Evolutionary conservation across 1,140 invertebrate genomes (phyloP), one percentile per base, ranked within the genome.

Genomic region (Bombus superbus): DNA sequence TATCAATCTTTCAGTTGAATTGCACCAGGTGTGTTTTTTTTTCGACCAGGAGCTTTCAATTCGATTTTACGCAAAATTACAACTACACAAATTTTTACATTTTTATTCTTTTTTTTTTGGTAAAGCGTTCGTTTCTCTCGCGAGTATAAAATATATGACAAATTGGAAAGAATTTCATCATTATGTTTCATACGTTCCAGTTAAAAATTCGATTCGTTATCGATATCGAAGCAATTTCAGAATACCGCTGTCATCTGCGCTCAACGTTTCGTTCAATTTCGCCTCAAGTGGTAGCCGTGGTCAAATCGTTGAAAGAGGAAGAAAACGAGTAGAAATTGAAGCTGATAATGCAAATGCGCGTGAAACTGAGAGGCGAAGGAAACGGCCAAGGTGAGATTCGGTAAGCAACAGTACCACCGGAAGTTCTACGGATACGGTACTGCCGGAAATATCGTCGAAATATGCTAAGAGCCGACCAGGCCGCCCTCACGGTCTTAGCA

Each of bases 391-490:
- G 68, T 22, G 79, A 74, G 76, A 62, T 53, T 28, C 15, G 42
- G 75, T 62, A n/a, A 40, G 83, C 82, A 69, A 74, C 71, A 78
- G 79, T 57, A 68, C 66, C 47, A 83, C 32, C 87, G 72, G 75
- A 79, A 76, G 86, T 64, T 66, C 68, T 78, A 44, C 73, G 83
- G 86, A 72, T 88, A 88, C 81, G 81, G 81, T 69, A 83, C 72
- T 15, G 83, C 62, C 73, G 89, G 90, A 93, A 93, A 93, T 92
- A 92, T 92, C 88, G 90, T 86, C 85, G 86, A 93, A 92, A 93
- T 93, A 93, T 93, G 90, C 89, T 92, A 93, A 93, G 86, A 92
- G 90, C 84, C 82, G 79, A 85, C 80, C 88, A 79, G 80, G 71
- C 32, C 64, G 53, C 77, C 85, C 89, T 87, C 85, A 88, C 81